A percentile compares a stretch with the other conserved stretches of the same genome.
phyloP scores from a whole-genome alignment of 2,113 vertebrate species.

The Pionites leucogaster region DNA sequence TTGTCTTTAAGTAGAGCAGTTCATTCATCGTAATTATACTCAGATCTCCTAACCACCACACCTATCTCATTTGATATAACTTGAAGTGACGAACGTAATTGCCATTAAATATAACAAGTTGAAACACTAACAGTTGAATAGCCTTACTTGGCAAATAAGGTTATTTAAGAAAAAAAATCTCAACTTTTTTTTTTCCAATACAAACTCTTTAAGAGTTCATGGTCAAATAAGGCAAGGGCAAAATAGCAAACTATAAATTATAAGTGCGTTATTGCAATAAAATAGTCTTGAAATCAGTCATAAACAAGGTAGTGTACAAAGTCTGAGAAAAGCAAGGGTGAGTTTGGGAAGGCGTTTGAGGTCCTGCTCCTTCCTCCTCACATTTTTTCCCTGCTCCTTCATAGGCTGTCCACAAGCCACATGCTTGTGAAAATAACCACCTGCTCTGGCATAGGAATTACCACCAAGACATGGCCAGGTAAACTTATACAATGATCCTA shows the following conservation, averaged over 20 bases:
- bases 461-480: background rate
- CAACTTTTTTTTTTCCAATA: background rate
- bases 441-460: background rate
- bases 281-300: background rate
- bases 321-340: background rate
- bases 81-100: background rate
- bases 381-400: background rate
- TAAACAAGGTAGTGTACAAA: background rate
- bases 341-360: background rate
- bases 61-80: conserved; percentile 33
- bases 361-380: background rate
- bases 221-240: background rate
- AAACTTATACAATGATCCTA: background rate
- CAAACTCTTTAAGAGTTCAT: background rate
- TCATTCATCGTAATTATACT: conserved; percentile 16
- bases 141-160: background rate
- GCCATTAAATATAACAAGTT: background rate
- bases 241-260: background rate
- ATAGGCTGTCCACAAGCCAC: background rate
- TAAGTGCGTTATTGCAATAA: background rate
- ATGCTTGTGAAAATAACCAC: background rate
- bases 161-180: background rate
- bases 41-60: background rate
- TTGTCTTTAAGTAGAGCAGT: background rate
- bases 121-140: background rate